Evolutionary conservation across 1,140 invertebrate genomes (phyloP), one percentile per base, ranked within the genome.

Genomic region (Brevipalpus yothersi): DNA sequence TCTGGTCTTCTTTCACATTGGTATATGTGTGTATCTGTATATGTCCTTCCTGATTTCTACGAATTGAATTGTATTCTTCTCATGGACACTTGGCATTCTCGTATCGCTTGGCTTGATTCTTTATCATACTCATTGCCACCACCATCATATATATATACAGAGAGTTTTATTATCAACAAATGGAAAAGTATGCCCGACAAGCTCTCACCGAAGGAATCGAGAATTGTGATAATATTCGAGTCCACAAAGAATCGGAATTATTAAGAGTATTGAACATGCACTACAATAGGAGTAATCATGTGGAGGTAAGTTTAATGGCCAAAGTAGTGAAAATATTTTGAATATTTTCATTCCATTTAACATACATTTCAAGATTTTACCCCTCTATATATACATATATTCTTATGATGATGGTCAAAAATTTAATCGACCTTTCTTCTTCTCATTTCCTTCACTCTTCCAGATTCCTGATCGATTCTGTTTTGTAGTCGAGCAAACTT

Each of bases 161-260:
- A 73, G 94, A 99, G 76, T 99, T 98, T 78, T 99, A 93, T 78
- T 99, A 99, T 77, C 98, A 97, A 70, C 94, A 98, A 77, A 99
- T 99, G 92, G 95, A 99, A 77, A 99, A 99, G 75, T 97, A 94
- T 75, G 92, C 94, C 58, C 79, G 93, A 66, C 91, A 97, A 75
- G 87, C 91, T 41, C 81, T 98, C 64, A 90, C 87, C 63, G 94
- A 98, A 76, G 93, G 93, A 55, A 78, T 93, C 63, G 91, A 93
- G 73, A 82, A 80, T 68, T 77, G 81, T 31, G 91, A 97, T 62
- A 91, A 98, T 68, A 77, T 99, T 47, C 81, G 84, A 68, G 90
- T 99, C 41, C 84, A 83, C 59, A 80, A 80, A 31, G 94, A 99
- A 73, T 93, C 88, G 56, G 94, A 99, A 75, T 81, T 99, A 64